Evolutionary conservation across 1,140 invertebrate species (phyloP), one percentile per base, ranked within the genome.

Genomic region (Hirudo medicinalis): DNA sequence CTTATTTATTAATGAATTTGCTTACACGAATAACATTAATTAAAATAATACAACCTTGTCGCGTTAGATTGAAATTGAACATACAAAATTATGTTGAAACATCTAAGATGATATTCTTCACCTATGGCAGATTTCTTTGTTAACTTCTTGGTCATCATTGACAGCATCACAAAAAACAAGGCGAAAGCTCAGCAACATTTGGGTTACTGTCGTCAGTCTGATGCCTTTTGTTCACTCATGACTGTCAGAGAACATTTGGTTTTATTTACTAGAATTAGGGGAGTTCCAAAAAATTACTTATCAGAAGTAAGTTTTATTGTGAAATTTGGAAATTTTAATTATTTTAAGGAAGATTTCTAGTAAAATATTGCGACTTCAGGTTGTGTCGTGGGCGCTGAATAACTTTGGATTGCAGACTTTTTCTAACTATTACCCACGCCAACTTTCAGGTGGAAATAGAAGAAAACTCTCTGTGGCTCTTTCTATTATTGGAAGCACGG

Each of bases 231-330:
- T 71, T 79, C 79, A 27, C 77, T 79, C 43, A 76, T 84, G 79
- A 81, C 79, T 3, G 79, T 76, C 32, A 80, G 86, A 72, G 89
- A 94, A 79, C 89, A 87, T 49, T 79, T 95, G n/a, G 73, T 73
- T 40, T 86, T 93, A 74, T 89, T 89, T 81, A 87, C 87, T 13
- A 80, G 87, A 9, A 79, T 95, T 17, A 85, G 90, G 17, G 91
- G 91, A 1, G 75, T 82, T 22, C 73, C 74, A 13, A 27, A 57
- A 0, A 49, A 49, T 5, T 13, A 49, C 15, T 49, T 17, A 13
- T 8, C 0, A 49, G 43, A 49, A 49, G 43, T 49, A 49, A 49
- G 43, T 49, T 49, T 13, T 8, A 1, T 49, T 49, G 43, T 11
- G 15, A 15, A 49, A 49, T 49, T 49, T 49, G 43, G 13, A 17